Percentiles rank a stretch among this genome's conserved stretches.
phyloP scores from a whole-genome alignment of 2,888 invertebrate genomes.

The Nemotelus nigrinus region DNA sequence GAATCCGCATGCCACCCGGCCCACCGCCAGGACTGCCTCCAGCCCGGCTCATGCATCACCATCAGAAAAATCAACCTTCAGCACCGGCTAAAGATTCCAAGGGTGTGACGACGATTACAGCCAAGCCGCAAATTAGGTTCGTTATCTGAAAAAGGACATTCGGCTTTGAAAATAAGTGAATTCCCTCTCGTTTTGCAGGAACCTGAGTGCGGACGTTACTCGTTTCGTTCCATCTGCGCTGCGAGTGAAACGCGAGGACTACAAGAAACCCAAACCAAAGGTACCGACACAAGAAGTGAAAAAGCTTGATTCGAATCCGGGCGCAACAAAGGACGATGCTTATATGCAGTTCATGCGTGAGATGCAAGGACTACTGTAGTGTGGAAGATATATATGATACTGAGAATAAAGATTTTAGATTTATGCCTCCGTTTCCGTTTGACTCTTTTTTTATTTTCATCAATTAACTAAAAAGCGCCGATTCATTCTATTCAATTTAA shows the following conservation, averaged over 20 bases:
- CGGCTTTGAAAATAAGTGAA: too few species aligned
- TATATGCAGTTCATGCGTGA: constrained; percentile 99
- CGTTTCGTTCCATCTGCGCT: constrained; percentile 93
- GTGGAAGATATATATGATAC: neutral
- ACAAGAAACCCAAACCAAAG: constrained; percentile 69
- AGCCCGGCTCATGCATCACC: constrained; percentile 68
- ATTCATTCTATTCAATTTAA: too few species aligned
- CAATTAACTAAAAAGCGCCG: too few species aligned
- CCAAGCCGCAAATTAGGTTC: constrained; percentile 93
- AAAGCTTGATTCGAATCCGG: constrained; percentile 61
- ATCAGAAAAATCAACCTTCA: constrained; percentile 55
- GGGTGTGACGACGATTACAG: constrained; percentile 87
- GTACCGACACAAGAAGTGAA: constrained; percentile 67
- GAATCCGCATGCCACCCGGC: constrained; percentile 72
- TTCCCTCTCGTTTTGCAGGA: constrained; percentile 61
- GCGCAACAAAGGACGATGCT: constrained; percentile 92
- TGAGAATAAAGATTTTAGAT: too few species aligned
- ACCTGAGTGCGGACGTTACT: constrained; percentile 93
- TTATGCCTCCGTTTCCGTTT: too few species aligned
- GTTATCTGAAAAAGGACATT: neutral
- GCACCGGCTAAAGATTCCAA: constrained; percentile 71
- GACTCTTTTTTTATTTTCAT: too few species aligned
- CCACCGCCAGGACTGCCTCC: constrained; percentile 73
- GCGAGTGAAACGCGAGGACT: constrained; percentile 88
- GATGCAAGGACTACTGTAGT: constrained; percentile 90